phyloP scores from a whole-genome alignment of 37 sponge, comb jelly and placozoan species.

The Haliclona indistincta region DNA sequence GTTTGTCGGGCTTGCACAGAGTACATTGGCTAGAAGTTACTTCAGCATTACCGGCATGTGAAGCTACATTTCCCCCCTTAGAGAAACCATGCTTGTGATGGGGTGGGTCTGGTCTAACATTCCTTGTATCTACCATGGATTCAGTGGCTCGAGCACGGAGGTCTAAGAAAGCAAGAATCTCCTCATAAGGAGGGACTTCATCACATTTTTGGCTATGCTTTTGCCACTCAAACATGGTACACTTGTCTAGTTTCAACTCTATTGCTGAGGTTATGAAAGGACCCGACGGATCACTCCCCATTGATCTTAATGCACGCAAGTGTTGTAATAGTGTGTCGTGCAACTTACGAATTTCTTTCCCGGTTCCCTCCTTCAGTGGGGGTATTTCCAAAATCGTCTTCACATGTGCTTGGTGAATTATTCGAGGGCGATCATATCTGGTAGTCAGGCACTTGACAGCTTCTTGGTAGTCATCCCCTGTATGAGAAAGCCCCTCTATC shows the following conservation, averaged over 20 bases:
- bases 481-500: constrained; percentile 15
- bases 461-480: constrained; percentile 13
- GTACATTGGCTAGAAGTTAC: neutral
- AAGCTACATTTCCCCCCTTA: neutral
- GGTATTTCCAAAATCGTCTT: neutral
- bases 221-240: too few relatives aligned
- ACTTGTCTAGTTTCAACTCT: constrained; percentile 3
- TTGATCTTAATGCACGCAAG: neutral
- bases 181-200: constrained; percentile 7
- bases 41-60: neutral
- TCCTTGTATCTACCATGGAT: neutral
- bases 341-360: constrained; percentile 5
- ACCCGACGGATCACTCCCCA: constrained; percentile 14
- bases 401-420: constrained; percentile 10
- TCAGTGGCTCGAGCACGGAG: constrained; percentile 21
- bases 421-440: constrained; percentile 1
- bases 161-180: constrained; percentile 17
- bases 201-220: neutral
- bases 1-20: constrained; percentile 12
- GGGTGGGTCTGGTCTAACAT: neutral
- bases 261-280: too few relatives aligned
- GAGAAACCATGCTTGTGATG: neutral
- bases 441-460: constrained; percentile 3
- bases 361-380: neutral
- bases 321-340: constrained; percentile 2